Conservation (phyloP, 1,140 invertebrate species). For the Homalodisca vitripennis region DNA sequence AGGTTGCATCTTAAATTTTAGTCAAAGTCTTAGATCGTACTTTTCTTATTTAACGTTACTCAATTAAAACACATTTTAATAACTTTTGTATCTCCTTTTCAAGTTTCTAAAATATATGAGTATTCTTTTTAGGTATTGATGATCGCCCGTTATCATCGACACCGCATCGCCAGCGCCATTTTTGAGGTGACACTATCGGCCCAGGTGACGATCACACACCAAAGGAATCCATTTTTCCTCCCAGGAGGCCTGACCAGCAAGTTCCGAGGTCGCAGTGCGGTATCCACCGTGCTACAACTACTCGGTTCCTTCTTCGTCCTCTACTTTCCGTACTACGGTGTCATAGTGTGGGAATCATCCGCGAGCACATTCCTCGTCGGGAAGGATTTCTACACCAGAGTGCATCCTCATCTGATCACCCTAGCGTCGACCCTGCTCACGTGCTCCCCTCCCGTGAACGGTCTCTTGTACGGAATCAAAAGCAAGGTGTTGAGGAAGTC, state of each 20-base stretch:
- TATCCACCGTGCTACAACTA: conserved; percentile 61
- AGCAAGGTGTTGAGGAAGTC: conserved; percentile 67
- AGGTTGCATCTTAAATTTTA: too few species aligned
- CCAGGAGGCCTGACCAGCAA: conserved; percentile 48
- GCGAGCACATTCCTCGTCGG: conserved; percentile 28
- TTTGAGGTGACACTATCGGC: conserved; percentile 81
- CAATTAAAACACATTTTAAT: too few species aligned
- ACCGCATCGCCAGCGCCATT: conserved; percentile 79
- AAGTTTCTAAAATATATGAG: too few species aligned
- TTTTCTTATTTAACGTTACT: too few species aligned
- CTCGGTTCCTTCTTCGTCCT: conserved; percentile 68
- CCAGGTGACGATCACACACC: conserved; percentile 79
- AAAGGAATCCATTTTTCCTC: conserved; percentile 69
- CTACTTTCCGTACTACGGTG: conserved; percentile 70
- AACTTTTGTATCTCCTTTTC: too few species aligned
- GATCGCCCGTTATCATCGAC: conserved; percentile 77
- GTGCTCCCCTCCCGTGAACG: conserved; percentile 69
- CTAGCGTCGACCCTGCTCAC: conserved; percentile 58
- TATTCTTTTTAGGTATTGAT: conserved; percentile 64
- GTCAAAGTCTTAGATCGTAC: too few species aligned
- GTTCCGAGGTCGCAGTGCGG: conserved; percentile 61
- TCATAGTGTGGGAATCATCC: conserved; percentile 64
- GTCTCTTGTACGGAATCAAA: conserved; percentile 73
- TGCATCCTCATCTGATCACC: conserved; percentile 55
- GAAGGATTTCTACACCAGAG: conserved; percentile 11